Evolutionary conservation across 2,113 vertebrate species (phyloP).

Genomic region (Eulemur rufifrons): DNA sequence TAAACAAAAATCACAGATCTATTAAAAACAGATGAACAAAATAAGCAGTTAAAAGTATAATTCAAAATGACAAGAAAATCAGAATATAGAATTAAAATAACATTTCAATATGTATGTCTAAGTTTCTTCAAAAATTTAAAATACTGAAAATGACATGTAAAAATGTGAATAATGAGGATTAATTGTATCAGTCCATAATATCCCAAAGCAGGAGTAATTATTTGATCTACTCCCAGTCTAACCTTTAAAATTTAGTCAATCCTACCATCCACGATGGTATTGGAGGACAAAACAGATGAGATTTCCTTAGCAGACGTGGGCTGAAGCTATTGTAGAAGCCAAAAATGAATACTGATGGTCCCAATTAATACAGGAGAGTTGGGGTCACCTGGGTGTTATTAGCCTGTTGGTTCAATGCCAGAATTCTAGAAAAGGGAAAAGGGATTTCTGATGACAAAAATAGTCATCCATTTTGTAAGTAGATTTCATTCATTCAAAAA

Average conservation of each 20-base stretch:
- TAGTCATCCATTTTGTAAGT: background rate
- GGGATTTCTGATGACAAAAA: slow-evolving; percentile 22
- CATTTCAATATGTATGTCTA: background rate
- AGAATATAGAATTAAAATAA: background rate
- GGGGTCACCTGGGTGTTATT: background rate
- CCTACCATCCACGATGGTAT: background rate
- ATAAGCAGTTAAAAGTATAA: background rate
- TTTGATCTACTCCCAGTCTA: background rate
- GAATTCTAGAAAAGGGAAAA: background rate
- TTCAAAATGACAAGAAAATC: background rate
- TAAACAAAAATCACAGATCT: slow-evolving; percentile 4
- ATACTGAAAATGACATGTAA: background rate
- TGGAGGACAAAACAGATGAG: background rate
- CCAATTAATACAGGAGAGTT: background rate
- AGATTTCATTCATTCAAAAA: background rate
- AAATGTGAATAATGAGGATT: background rate
- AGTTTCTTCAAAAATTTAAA: slow-evolving; percentile 5
- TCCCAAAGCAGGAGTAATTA: background rate
- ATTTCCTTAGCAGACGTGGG: background rate
- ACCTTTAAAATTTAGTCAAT: background rate
- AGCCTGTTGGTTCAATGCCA: background rate
- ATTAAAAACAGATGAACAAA: background rate
- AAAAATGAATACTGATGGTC: background rate
- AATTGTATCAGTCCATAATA: background rate
- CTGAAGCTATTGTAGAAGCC: background rate